Base-by-base conservation (phyloP, 2,113 vertebrate species). In the Australoheros scitulus region DNA sequence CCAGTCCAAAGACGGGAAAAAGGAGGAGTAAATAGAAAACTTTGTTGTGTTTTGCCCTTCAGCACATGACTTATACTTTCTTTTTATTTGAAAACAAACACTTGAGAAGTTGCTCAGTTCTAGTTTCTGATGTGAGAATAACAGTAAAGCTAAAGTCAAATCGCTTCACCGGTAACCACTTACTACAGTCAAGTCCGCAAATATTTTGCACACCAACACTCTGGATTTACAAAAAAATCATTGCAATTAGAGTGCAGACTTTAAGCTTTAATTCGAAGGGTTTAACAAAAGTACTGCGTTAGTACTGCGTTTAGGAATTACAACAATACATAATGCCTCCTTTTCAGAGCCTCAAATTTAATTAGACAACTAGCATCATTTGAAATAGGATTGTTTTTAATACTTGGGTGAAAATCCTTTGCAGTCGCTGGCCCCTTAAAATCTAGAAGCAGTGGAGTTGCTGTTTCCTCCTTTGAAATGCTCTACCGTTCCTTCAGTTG, bases 111-210 rank as follows among this genome's bases (percentile, higher is more conserved):
- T 87, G 26, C 36, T 82, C 43, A 36, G 3, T 52, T 76, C 70
- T 41, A 26, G 20, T 61, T 5, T 43, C 24, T 77, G 74, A 84
- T 87, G 70, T 57, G 56, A 83, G 61, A 61, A 13, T 22, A 79
- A 59, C 87, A 83, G 81, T 75, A 77, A 59, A 34, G 57, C 77
- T 18, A 26, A n/a, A 26, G 79, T 32, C 38, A 76, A 14, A 79
- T 61, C 5, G n/a, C 65, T 50, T 89, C 63, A 78, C 18, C 70
- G n/a, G 59, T 65, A 32, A 26, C 4, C 74, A 56, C 41, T 29
- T 43, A 22, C 22, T 29, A 34, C 36, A 80, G 58, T 22, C 41
- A 68, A 26, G 1, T 4, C 41, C 41, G 41, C 41, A 68, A 43
- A 4, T 68, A 29, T 50, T 26, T 68, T 47, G 41, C 15, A 0